A percentile compares a stretch with the other conserved stretches of the same genome.
These are phyloP conservation scores for Dione vanillae DNA, from an alignment of 2,888 invertebrate genomes.

Conservation along the genomic window DNA sequence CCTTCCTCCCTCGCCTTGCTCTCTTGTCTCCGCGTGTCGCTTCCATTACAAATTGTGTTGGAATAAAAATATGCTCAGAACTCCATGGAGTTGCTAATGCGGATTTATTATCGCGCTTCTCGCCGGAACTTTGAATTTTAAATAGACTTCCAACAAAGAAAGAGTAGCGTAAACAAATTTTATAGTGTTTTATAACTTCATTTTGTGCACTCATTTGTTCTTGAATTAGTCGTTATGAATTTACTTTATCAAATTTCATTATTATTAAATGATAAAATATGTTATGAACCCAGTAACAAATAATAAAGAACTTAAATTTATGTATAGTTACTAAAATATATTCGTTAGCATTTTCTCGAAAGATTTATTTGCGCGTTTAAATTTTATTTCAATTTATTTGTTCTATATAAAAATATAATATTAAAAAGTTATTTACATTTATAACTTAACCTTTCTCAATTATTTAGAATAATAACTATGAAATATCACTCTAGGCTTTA, in stretches of 20 bases:
- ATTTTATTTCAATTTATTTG: background rate
- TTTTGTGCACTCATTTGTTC: constrained; percentile 25
- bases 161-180: constrained; percentile 25
- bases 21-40: constrained; percentile 83
- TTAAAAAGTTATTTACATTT: background rate
- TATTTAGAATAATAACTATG: too few relatives aligned
- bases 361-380: background rate
- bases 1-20: constrained; percentile 66
- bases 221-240: constrained; percentile 9
- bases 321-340: background rate
- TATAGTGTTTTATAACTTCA: constrained; percentile 26
- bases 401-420: background rate
- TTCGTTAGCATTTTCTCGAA: background rate
- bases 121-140: constrained; percentile 39
- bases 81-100: constrained; percentile 60
- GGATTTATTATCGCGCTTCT: constrained; percentile 40
- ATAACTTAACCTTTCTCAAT: too few relatives aligned
- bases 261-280: constrained; percentile 1
- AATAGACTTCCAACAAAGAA: constrained; percentile 37
- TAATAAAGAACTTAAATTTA: background rate
- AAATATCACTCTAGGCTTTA: too few relatives aligned
- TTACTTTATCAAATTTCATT: background rate
- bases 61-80: constrained; percentile 78
- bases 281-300: background rate
- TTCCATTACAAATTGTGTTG: constrained; percentile 84